Evolutionary conservation across 2,113 vertebrate species (phyloP), one percentile per base, ranked within the genome.

Genomic region (Aythya baeri): DNA sequence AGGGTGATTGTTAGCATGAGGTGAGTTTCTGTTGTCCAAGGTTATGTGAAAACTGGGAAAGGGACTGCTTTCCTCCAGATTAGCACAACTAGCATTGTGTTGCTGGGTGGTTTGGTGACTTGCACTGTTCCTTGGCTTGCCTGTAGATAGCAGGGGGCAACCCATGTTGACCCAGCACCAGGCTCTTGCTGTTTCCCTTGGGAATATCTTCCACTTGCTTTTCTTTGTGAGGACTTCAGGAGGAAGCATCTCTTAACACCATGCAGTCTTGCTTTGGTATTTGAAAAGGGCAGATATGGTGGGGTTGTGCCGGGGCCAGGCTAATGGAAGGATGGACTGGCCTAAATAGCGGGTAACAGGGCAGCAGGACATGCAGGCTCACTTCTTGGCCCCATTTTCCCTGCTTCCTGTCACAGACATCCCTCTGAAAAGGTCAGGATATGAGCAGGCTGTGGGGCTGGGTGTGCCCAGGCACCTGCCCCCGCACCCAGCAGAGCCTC

Each of bases 401-500:
- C 38, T 68, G 49, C 10, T 79, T 46, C 43, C 31, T 41, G 1
- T 36, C 82, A 75, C 57, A 11, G 22, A 13, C 23, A 29, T 43
- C 5, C 15, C 44, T 32, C 27, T 65, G 68, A 54, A 44, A 43
- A 17, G 7, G 10, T 3, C 83, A 67, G 55, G 49, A 0, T 41
- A 0, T 34, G 46, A 44, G 74, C 2, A 1, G 29, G 50, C n/a
- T 32, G 7, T 32, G 36, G 49, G 41, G 31, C 80, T 76, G 25
- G 1, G 6, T 46, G 57, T 61, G 57, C 83, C 54, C 9, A 0
- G n/a, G 38, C 3, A 3, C n/a, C 70, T 46, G 36, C 38, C 76
- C 22, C 26, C 1, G 1, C 3, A 0, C n/a, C 62, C 1, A 1
- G 68, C 44, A 61, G 44, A 62, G 71, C 71, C 2, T 0, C 44